Evolutionary conservation across 2,888 invertebrate species (phyloP).

Genomic region (Rhaphigaster nebulosa): DNA sequence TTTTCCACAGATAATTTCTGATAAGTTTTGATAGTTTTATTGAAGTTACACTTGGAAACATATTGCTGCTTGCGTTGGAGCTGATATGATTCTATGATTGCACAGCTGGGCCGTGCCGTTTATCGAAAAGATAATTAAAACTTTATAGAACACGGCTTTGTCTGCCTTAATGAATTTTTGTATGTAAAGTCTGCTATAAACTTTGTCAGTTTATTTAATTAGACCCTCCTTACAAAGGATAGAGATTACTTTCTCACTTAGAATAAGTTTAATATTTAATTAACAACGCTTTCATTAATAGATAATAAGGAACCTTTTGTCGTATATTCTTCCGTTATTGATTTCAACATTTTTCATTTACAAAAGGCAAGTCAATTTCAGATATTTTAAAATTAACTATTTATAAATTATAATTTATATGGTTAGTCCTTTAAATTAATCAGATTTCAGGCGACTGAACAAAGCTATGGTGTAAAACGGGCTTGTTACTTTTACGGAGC

Average conservation of each 20-base stretch:
- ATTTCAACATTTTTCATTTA: background rate
- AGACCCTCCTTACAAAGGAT: background rate
- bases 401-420: too few species aligned
- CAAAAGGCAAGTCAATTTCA: background rate
- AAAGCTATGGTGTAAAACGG: too few species aligned
- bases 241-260: background rate
- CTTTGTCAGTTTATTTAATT: background rate
- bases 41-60: background rate
- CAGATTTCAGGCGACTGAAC: too few species aligned
- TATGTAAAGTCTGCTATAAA: background rate
- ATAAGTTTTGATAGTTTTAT: background rate
- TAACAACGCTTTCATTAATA: background rate
- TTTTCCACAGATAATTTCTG: background rate
- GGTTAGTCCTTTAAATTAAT: too few species aligned
- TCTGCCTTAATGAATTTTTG: background rate
- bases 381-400: background rate
- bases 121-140: conserved; percentile 17
- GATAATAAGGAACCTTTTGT: background rate
- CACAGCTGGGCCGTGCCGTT: background rate
- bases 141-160: background rate
- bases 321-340: background rate
- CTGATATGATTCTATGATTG: conserved; percentile 33
- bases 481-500: too few species aligned
- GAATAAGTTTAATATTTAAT: background rate
- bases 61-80: background rate